Evolutionary conservation across 2,888 invertebrate genomes (phyloP), one percentile per base, ranked within the genome.

Genomic region (Caenorhabditis wallacei): DNA sequence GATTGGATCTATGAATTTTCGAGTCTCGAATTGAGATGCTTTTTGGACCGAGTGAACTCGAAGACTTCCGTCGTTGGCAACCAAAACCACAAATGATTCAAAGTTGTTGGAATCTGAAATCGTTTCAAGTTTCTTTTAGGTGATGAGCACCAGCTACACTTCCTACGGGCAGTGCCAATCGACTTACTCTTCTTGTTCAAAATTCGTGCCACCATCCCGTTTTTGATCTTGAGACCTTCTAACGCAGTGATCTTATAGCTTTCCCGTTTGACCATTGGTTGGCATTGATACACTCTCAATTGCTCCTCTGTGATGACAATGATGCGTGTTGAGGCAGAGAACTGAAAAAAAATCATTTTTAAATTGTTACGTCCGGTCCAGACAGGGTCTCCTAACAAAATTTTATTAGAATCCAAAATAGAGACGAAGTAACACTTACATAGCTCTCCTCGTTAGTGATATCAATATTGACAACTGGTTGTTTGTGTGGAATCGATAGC

Each of bases 191-290:
- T 76, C 13, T 37, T 61, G 13, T 51, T 63, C 8, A 37, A 10
- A 5, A 72, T 40, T 40, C 54, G 72, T 0, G 66, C 57, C 3
- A 71, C 72, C 16, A n/a, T 48, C 20, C 78, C 78, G 46, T 54
- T 61, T 20, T 63, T 63, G 26, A 82, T 82, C 35, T 61, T 57
- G 2, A 82, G 4, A 4, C 82, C 82, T 57, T 82, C 82, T 8
- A 68, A 11, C n/a, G 61, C 66, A 18, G 82, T 82, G 8, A 82
- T 30, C 22, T 72, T 72, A 18, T 78, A 82, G 40, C 68, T 61
- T 1, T 20, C 48, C 7, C 40, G 20, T 57, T 82, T 82, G 16
- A 24, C 4, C 13, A 69, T 53, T 43, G 72, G 72, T 10, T 53
- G 66, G 13, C 72, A 68, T 10, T 61, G 20, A 46, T 78, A 72